Conservation (phyloP, 1,140 invertebrate species). For the Drosophila littoralis region DNA sequence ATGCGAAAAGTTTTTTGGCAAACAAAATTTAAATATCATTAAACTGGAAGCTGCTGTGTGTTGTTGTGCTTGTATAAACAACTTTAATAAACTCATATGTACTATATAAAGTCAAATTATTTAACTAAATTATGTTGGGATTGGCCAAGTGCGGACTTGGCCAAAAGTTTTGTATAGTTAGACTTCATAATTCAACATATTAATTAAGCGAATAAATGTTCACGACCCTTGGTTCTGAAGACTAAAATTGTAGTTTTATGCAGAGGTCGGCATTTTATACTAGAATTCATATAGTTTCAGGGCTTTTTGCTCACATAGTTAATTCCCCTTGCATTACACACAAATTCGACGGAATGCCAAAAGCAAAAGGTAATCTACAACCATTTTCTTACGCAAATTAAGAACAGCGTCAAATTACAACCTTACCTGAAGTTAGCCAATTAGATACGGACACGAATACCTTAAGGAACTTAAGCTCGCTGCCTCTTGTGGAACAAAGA, state of each 20-base stretch:
- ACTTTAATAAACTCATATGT: constrained; percentile 56
- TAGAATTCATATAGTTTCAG: neutral
- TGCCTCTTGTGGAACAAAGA: constrained; percentile 11
- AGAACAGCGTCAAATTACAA: constrained; percentile 35
- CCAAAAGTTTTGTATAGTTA: constrained; percentile 49
- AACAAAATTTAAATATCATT: constrained; percentile 75
- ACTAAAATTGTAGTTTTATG: neutral
- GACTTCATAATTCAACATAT: constrained; percentile 57
- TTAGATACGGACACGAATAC: constrained; percentile 27
- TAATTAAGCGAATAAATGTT: constrained; percentile 56
- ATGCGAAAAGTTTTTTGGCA: constrained; percentile 42
- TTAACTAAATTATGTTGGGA: constrained; percentile 55
- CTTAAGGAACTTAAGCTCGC: constrained; percentile 22
- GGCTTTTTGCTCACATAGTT: neutral
- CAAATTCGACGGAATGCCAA: constrained; percentile 7
- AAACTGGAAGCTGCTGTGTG: constrained; percentile 36
- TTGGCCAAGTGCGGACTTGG: constrained; percentile 52
- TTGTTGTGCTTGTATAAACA: constrained; percentile 35
- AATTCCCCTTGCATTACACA: constrained; percentile 9
- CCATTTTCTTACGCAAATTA: constrained; percentile 31
- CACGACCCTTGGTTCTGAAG: constrained; percentile 25
- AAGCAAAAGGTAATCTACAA: constrained; percentile 21
- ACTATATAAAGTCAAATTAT: constrained; percentile 34
- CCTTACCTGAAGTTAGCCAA: constrained; percentile 29
- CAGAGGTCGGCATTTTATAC: neutral